A percentile compares a stretch with the other conserved stretches of the same genome.
These are phyloP conservation scores for Netelia fuscicornis DNA, from an alignment of 2,888 invertebrate species.

Conservation along the genomic window DNA sequence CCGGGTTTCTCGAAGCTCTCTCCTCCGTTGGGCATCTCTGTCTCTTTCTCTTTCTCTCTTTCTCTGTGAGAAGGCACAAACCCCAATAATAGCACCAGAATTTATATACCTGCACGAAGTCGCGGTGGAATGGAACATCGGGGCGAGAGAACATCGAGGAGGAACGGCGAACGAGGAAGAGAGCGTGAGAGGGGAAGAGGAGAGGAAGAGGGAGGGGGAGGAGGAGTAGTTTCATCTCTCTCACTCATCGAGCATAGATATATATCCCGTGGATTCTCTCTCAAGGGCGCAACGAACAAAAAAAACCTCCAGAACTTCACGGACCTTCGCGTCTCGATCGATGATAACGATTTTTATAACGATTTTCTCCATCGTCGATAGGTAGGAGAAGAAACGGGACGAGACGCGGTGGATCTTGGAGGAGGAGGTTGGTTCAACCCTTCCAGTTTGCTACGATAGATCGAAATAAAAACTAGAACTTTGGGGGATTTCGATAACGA, in stretches of 20 bases:
- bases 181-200: conserved; percentile 54
- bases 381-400: neutral
- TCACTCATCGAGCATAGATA: conserved; percentile 66
- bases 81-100: conserved; percentile 85
- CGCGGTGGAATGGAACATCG: conserved; percentile 77
- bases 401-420: neutral
- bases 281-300: conserved; percentile 57
- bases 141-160: conserved; percentile 62
- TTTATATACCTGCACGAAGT: conserved; percentile 84
- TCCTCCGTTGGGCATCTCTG: conserved; percentile 72
- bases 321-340: conserved; percentile 17
- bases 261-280: conserved; percentile 62
- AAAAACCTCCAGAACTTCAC: conserved; percentile 50
- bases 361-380: conserved; percentile 1
- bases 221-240: conserved; percentile 30
- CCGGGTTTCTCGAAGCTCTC: conserved; percentile 52
- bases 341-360: conserved; percentile 44
- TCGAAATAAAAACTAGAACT: no score
- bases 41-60: conserved; percentile 70
- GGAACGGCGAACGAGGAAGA: conserved; percentile 47
- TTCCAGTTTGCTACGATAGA: no score
- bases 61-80: conserved; percentile 82
- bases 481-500: no score
- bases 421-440: no score
- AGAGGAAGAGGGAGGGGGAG: conserved; percentile 54